Evolutionary conservation across 1,140 invertebrate genomes (phyloP).

Genomic region (Homalodisca vitripennis): DNA sequence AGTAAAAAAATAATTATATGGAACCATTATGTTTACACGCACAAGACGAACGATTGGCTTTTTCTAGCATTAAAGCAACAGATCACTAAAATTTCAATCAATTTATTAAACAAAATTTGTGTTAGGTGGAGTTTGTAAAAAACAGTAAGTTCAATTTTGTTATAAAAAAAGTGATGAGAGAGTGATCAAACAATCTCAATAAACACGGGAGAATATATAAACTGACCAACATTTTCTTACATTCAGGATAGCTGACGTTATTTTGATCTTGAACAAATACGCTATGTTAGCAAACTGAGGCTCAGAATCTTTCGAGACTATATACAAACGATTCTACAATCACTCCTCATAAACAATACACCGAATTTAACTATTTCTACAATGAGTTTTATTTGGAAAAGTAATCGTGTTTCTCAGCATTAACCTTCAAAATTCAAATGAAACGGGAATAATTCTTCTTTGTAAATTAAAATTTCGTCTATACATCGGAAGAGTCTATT

Average conservation of each 20-base stretch:
- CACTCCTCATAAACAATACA: background rate
- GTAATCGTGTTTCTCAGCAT: background rate
- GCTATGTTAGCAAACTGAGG: slow-evolving; percentile 13
- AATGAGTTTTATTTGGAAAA: background rate
- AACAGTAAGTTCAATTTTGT: background rate
- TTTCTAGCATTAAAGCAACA: too few species aligned
- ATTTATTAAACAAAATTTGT: background rate
- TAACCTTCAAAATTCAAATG: background rate
- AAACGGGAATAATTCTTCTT: background rate
- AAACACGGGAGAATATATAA: background rate
- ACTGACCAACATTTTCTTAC: background rate
- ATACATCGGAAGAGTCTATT: background rate
- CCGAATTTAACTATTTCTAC: background rate
- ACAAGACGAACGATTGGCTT: background rate
- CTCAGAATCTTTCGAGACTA: background rate
- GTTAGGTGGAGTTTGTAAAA: background rate
- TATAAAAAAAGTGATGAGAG: background rate
- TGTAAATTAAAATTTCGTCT: background rate
- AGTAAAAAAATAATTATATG: background rate
- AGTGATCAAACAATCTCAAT: background rate
- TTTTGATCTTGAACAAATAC: too few species aligned
- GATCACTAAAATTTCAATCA: background rate
- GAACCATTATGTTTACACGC: too few species aligned
- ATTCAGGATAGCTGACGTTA: background rate
- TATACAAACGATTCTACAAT: too few species aligned